phyloP scores from a whole-genome alignment of 2,888 invertebrate species.

The Chymomyza caudatula region DNA sequence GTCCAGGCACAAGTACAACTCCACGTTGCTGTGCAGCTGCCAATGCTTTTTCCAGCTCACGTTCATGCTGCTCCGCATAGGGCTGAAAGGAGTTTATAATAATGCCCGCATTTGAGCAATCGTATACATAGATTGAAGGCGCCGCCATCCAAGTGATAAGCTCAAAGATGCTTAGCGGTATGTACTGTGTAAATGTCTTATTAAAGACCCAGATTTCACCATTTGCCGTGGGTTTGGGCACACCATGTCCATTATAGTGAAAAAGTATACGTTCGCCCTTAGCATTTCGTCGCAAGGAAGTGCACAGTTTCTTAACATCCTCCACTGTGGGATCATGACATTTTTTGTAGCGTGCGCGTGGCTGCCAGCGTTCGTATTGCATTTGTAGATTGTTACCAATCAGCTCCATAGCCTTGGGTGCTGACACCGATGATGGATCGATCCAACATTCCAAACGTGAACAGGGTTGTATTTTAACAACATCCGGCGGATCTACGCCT shows the following conservation, averaged over 20 bases:
- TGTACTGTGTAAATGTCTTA: conserved; percentile 98
- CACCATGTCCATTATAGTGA: conserved; percentile 99
- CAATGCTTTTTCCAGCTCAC: conserved; percentile 82
- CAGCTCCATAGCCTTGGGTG: conserved; percentile 93
- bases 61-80: conserved; percentile 94
- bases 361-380: conserved; percentile 99
- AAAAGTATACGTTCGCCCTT: conserved; percentile 99
- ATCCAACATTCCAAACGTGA: conserved; percentile 98
- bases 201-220: conserved; percentile 99
- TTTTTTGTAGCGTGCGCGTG: conserved; percentile 97
- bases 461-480: conserved; percentile 97
- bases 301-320: conserved; percentile 97
- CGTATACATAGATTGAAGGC: conserved; percentile 99
- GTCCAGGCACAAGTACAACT: conserved; percentile 10
- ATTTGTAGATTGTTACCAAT: conserved; percentile 95
- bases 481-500: conserved; percentile 99
- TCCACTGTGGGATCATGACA: conserved; percentile 98
- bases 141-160: conserved; percentile 99
- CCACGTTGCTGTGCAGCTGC: conserved; percentile 67
- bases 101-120: conserved; percentile 98
- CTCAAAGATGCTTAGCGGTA: conserved; percentile 98
- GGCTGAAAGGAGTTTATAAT: conserved; percentile 94
- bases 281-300: conserved; percentile 95
- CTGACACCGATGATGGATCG: conserved; percentile 92
- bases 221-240: conserved; percentile 97